phyloP scores from a whole-genome alignment of 1,140 invertebrate species.

The Drosophila quadrilineata region DNA sequence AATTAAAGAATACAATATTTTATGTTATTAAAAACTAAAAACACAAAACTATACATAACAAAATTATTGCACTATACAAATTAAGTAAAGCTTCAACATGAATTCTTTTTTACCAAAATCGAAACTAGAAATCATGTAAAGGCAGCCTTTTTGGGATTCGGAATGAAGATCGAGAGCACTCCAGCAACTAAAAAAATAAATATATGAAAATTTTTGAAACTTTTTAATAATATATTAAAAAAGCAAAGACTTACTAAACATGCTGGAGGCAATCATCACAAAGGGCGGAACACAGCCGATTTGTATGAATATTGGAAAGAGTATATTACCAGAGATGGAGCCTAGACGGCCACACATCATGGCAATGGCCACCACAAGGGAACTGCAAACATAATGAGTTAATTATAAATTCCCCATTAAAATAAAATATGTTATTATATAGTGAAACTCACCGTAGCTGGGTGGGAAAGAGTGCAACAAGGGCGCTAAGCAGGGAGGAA shows the following conservation, averaged over 20 bases:
- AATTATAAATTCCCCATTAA: background rate
- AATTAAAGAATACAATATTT: too few species aligned
- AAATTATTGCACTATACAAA: background rate
- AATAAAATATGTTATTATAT: background rate
- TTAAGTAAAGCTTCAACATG: background rate
- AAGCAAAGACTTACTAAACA: constrained; percentile 52
- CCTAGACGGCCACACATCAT: constrained; percentile 78
- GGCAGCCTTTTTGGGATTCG: constrained; percentile 53
- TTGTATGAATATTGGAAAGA: constrained; percentile 70
- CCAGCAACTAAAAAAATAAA: constrained; percentile 44
- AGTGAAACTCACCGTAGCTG: constrained; percentile 54
- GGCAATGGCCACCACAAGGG: constrained; percentile 61
- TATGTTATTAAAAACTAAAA: background rate
- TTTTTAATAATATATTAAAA: background rate
- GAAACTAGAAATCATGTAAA: too few species aligned
- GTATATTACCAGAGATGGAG: constrained; percentile 70
- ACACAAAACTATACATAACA: background rate
- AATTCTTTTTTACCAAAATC: too few species aligned
- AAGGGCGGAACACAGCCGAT: constrained; percentile 76
- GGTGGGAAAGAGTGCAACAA: constrained; percentile 71
- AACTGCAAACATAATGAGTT: constrained; percentile 23
- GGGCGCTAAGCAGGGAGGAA: constrained; percentile 63
- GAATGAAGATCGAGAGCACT: constrained; percentile 51
- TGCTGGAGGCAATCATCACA: constrained; percentile 59
- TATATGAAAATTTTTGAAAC: background rate